Base-by-base conservation (phyloP, 2,797 vertebrate genomes). In the Fundulus diaphanus region DNA sequence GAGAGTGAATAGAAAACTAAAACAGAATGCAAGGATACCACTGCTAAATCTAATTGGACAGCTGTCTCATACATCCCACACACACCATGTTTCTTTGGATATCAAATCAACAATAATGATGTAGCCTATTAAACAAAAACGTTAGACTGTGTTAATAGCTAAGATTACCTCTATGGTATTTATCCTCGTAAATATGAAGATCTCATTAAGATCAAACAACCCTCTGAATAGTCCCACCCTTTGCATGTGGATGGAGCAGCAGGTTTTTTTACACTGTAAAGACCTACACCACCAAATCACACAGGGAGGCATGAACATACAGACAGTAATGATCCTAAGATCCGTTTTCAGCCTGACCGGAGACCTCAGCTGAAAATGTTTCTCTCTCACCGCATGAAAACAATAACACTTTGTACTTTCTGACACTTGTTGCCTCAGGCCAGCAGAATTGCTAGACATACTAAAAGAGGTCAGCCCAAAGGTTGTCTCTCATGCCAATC, bases 181-280 rank as follows among this genome's bases (percentile, higher is more conserved):
- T 87, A 86, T 59, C 70, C 37, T 66, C 42, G 63, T 57, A 48
- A 40, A 56, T 68, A 73, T 51, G 70, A 20, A 85, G 54, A 80
- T 71, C 85, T 88, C 80, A 91, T 92, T 84, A 89, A 80, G 82
- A 81, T 31, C 22, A 74, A 84, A 85, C 67, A 57, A 78, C 72
- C 68, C 79, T 74, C 81, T 51, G 67, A 74, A 52, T 42, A 37
- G 72, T 61, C 77, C 76, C 71, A 78, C 80, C 70, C 79, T 75
- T 13, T 44, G 48, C n/a, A 37, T 3, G 80, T 82, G 78, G 77
- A 77, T 1, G 61, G 69, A 3, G 48, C 57, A 33, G 65, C 70
- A 48, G 3, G n/a, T 20, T 49, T 1, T 8, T 67, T 79, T 71
- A n/a, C 24, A 70, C 24, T 1, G 48, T 9, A 24, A 49, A 81